These are phyloP conservation scores for Chunga burmeisteri DNA, from an alignment of 2,113 vertebrate species.

Conservation along the genomic window DNA sequence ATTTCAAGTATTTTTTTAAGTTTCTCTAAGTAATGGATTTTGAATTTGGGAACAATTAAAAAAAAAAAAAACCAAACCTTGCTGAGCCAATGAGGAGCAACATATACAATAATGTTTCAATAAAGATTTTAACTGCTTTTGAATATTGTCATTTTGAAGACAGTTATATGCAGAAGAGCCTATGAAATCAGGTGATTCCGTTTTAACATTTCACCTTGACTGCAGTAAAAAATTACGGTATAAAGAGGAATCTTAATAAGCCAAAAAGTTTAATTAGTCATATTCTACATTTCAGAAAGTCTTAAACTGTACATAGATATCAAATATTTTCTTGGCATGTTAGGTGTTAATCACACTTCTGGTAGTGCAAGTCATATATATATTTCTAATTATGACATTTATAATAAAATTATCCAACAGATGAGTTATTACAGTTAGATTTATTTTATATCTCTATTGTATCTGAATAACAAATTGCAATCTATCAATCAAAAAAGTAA, in stretches of 20 bases:
- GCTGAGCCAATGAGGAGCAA: background rate
- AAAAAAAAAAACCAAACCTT: background rate
- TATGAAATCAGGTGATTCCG: background rate
- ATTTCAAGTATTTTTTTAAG: background rate
- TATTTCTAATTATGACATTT: background rate
- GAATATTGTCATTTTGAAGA: background rate
- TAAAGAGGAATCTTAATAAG: background rate
- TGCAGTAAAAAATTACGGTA: background rate
- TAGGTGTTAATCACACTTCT: background rate
- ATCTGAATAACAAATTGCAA: constrained; percentile 3
- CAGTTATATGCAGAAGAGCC: background rate
- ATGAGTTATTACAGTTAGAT: background rate
- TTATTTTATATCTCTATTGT: background rate
- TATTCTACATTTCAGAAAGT: background rate
- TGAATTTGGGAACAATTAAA: background rate
- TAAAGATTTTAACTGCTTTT: background rate
- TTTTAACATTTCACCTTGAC: background rate
- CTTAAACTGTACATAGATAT: background rate
- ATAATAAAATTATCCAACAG: background rate
- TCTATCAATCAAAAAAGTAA: constrained; percentile 49
- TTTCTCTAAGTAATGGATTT: background rate
- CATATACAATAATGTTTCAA: background rate
- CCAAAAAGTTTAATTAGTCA: background rate
- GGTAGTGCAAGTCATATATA: background rate
- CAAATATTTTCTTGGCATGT: background rate